Percentiles rank a stretch among this genome's conserved stretches.
These are phyloP conservation scores for Thysanoteuthis rhombus DNA, from an alignment of 2,888 invertebrate genomes.

Conservation along the genomic window DNA sequence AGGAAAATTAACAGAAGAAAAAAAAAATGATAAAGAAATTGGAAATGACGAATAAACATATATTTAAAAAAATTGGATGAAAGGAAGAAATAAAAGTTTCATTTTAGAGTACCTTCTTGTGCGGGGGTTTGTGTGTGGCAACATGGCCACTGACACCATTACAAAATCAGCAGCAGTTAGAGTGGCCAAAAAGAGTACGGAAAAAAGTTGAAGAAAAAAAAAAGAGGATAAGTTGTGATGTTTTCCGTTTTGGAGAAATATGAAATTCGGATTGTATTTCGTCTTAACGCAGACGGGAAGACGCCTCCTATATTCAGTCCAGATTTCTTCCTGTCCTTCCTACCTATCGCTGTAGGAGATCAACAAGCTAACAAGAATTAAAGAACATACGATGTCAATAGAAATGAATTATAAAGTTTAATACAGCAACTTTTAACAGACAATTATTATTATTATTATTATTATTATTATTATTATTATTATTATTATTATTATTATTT, in stretches of 20 bases:
- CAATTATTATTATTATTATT: too few relatives aligned
- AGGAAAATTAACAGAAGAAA: neutral
- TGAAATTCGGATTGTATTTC: neutral
- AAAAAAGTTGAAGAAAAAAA: neutral
- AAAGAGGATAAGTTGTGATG: neutral
- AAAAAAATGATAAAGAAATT: neutral
- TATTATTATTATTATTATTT: too few relatives aligned
- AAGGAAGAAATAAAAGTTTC: neutral
- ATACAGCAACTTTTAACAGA: neutral
- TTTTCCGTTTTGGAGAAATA: neutral
- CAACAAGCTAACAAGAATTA: neutral
- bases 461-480: too few relatives aligned
- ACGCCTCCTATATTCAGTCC: neutral
- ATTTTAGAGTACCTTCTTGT: neutral
- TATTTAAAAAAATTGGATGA: too few relatives aligned
- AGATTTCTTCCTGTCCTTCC: neutral
- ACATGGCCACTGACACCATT: neutral
- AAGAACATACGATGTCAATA: neutral
- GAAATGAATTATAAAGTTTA: neutral
- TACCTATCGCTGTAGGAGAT: neutral
- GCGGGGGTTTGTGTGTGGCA: neutral
- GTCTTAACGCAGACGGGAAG: neutral
- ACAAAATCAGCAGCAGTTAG: neutral
- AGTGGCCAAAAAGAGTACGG: neutral
- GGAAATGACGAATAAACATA: neutral